Percentiles rank a stretch among this genome's conserved stretches.
Conservation (phyloP, 1,140 invertebrate species). For the Atta colombica region DNA sequence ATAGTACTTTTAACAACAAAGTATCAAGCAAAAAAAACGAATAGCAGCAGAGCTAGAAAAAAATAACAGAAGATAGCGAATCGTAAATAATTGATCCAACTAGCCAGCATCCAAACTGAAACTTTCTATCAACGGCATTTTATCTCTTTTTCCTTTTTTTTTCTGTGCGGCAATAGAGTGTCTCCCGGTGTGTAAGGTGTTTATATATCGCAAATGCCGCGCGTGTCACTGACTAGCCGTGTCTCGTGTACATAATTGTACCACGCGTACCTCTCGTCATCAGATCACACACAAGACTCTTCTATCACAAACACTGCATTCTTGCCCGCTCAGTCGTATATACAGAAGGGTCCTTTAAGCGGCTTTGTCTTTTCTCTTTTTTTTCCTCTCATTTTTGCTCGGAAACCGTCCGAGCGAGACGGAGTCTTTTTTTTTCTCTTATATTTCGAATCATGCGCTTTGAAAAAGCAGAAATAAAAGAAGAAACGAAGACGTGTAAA, state of each 20-base stretch:
- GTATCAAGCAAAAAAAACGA: constrained; percentile 66
- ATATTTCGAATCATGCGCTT: constrained; percentile 64
- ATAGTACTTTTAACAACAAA: constrained; percentile 61
- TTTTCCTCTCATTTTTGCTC: constrained; percentile 41
- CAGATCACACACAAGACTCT: constrained; percentile 60
- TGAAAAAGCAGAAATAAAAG: constrained; percentile 64
- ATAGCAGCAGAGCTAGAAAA: constrained; percentile 53
- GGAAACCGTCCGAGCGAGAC: constrained; percentile 2
- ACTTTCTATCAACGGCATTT: constrained; percentile 29
- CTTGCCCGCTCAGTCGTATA: constrained; percentile 11
- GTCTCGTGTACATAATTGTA: constrained; percentile 18
- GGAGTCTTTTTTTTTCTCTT: constrained; percentile 52
- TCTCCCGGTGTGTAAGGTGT: constrained; percentile 34
- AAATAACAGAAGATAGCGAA: constrained; percentile 38
- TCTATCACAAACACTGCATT: constrained; percentile 27
- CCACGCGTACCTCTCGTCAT: constrained; percentile 31
- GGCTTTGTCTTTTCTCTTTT: constrained; percentile 39
- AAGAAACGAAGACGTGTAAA: constrained; percentile 46
- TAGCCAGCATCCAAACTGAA: constrained; percentile 59
- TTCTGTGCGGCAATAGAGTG: neutral
- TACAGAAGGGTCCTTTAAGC: constrained; percentile 21
- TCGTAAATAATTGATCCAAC: constrained; percentile 31
- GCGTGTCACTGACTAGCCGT: constrained; percentile 15
- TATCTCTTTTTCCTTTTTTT: neutral
- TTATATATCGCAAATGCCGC: constrained; percentile 28